phyloP scores from a whole-genome alignment of 2,888 invertebrate species.

The Epiperipatus broadwayi region DNA sequence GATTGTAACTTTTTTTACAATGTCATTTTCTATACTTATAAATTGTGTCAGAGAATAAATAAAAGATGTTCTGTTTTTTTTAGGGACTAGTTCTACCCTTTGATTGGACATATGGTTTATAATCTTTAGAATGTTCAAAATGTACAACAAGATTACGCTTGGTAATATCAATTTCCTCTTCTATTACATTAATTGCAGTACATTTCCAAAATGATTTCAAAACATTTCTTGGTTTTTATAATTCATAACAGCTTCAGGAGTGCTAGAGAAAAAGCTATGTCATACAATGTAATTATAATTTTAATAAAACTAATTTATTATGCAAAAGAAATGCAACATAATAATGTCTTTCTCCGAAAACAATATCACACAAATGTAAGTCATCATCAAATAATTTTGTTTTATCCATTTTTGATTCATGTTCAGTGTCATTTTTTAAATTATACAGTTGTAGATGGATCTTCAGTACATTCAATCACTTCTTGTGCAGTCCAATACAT shows the following conservation, averaged over 20 bases:
- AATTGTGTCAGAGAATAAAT: too few species aligned
- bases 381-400: too few species aligned
- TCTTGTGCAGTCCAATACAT: too few species aligned
- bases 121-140: slow-evolving; percentile 43
- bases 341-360: slow-evolving; percentile 69
- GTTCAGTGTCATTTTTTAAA: slow-evolving; percentile 20
- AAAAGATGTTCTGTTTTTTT: slow-evolving; percentile 24
- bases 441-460: too few species aligned
- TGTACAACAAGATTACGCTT: slow-evolving; percentile 78
- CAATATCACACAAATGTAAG: slow-evolving; percentile 66
- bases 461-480: too few species aligned
- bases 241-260: slow-evolving; percentile 42
- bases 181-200: slow-evolving; percentile 65
- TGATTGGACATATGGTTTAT: slow-evolving; percentile 62
- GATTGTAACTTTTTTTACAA: too few species aligned
- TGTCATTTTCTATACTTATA: too few species aligned
- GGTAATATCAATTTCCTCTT: slow-evolving; percentile 83
- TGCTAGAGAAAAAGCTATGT: not conserved
- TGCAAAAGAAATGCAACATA: slow-evolving; percentile 73
- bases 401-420: slow-evolving; percentile 16
- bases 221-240: slow-evolving; percentile 71
- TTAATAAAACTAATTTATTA: slow-evolving; percentile 30
- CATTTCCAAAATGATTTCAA: slow-evolving; percentile 64
- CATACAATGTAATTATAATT: not conserved
- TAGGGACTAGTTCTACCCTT: slow-evolving; percentile 55